A percentile compares a stretch with the other conserved stretches of the same genome.
Conservation (phyloP, 2,797 vertebrate genomes). For the Poecilia wingei region DNA sequence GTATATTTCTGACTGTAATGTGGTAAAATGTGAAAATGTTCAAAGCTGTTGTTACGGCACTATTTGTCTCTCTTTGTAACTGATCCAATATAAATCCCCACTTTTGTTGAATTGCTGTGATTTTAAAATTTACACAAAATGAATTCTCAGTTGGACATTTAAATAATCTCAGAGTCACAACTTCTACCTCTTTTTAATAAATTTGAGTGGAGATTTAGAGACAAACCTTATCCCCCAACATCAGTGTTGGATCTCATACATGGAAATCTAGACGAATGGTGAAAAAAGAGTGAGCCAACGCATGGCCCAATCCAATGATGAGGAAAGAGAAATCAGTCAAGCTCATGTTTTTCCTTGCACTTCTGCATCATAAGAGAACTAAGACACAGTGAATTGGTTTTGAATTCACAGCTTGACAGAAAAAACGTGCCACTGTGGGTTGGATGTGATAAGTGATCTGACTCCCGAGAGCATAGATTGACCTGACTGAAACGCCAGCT, state of each 20-base stretch:
- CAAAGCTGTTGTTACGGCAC: not conserved
- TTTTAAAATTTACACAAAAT: not conserved
- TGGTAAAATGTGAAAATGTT: not conserved
- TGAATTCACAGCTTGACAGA: slow-evolving; percentile 17
- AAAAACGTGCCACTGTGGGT: slow-evolving; percentile 21
- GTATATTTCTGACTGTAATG: not conserved
- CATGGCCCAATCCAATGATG: not conserved
- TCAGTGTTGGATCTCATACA: not conserved
- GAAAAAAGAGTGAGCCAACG: not conserved
- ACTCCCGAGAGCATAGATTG: slow-evolving; percentile 58
- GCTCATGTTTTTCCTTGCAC: not conserved
- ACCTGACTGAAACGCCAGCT: slow-evolving; percentile 62
- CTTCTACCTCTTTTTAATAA: not conserved
- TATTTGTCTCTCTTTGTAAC: not conserved
- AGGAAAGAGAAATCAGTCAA: not conserved
- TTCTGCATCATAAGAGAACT: not conserved
- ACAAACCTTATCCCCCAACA: not conserved
- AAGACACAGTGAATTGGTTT: slow-evolving; percentile 2
- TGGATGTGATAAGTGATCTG: slow-evolving; percentile 52
- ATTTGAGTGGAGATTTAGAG: not conserved
- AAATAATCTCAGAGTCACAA: not conserved
- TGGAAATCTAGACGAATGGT: not conserved
- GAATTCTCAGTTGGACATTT: not conserved
- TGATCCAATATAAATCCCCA: not conserved
- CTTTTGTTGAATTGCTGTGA: not conserved